Evolutionary conservation across 1,140 invertebrate species (phyloP), one percentile per base, ranked within the genome.

Genomic region (Drosophila littoralis): DNA sequence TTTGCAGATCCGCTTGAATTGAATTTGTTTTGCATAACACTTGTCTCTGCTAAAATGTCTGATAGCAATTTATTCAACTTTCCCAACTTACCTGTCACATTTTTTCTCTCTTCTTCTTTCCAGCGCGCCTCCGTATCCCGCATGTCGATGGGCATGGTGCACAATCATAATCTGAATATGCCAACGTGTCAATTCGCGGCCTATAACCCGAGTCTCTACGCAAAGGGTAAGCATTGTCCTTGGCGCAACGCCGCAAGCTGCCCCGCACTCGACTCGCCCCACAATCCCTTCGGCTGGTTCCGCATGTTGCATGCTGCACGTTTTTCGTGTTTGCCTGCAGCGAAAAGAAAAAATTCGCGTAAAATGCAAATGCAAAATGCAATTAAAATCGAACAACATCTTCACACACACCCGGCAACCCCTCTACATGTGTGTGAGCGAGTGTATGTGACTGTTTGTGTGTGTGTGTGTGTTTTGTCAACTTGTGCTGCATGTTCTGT

Each of bases 101-200:
- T 6, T 17, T 12, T 12, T 46, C 12, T 60, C 12, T 10, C 32
- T 7, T 7, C 13, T 13, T 15, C 28, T 42, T 74, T 68, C 1
- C 60, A 92, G 90, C 84, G 91, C 50, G 35, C 91, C 42, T 92
- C 91, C 13, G 80, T 92, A 22, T 92, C 91, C 17, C 82, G 91
- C 17, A 92, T 92, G 91, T 92, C 91, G 66, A 92, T 92, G 91
- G 91, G 91, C 13, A 85, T 91, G 80, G 82, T 91, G 32, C 82
- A 91, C 58, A 78, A 91, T 61, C 74, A 91, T 61, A 88, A 81
- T 77, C 69, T 92, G 54, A 91, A 92, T 81, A 91, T 91, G 86
- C 89, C 90, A 81, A 77, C 91, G 76, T 91, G 83, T 92, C 89
- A 92, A 83, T 92, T 92, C 79, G 73, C 88, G 51, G 81, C 85